A percentile compares a stretch with the other conserved stretches of the same genome.
These are phyloP conservation scores for Nephrocerus scutellatus DNA, from an alignment of 2,888 invertebrate genomes.

Conservation along the genomic window DNA sequence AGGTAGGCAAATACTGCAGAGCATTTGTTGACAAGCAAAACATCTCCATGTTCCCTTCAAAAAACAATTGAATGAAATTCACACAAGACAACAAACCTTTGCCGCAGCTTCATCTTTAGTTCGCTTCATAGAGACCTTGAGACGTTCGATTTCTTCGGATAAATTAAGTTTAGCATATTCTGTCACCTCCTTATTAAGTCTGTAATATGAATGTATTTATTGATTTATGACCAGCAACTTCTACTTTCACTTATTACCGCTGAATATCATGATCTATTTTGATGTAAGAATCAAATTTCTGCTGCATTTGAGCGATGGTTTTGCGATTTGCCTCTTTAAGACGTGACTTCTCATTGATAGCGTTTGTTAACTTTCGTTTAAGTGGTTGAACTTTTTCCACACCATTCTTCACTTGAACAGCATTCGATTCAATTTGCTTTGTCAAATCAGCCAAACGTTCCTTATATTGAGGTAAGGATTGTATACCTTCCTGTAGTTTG, in stretches of 20 bases:
- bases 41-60: too few relatives aligned
- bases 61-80: not conserved
- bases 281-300: slow-evolving; percentile 31
- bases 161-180: slow-evolving; percentile 54
- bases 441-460: slow-evolving; percentile 32
- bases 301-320: slow-evolving; percentile 29
- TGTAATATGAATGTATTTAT: slow-evolving; percentile 18
- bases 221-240: too few relatives aligned
- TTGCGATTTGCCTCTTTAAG: slow-evolving; percentile 33
- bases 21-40: too few relatives aligned
- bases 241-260: slow-evolving; percentile 29
- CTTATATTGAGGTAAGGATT: slow-evolving; percentile 45
- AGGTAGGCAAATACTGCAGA: too few relatives aligned
- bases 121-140: slow-evolving; percentile 50
- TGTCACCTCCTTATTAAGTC: slow-evolving; percentile 52
- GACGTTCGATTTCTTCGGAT: slow-evolving; percentile 50
- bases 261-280: slow-evolving; percentile 40
- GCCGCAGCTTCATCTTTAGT: slow-evolving; percentile 41
- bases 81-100: slow-evolving; percentile 25
- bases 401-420: slow-evolving; percentile 40
- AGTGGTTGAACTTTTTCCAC: slow-evolving; percentile 49
- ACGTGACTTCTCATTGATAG: slow-evolving; percentile 44
- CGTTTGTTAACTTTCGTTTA: slow-evolving; percentile 29
- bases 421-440: slow-evolving; percentile 33
- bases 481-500: slow-evolving; percentile 57